Conservation (phyloP, 2,113 vertebrate species). For the Tragelaphus buxtoni region DNA sequence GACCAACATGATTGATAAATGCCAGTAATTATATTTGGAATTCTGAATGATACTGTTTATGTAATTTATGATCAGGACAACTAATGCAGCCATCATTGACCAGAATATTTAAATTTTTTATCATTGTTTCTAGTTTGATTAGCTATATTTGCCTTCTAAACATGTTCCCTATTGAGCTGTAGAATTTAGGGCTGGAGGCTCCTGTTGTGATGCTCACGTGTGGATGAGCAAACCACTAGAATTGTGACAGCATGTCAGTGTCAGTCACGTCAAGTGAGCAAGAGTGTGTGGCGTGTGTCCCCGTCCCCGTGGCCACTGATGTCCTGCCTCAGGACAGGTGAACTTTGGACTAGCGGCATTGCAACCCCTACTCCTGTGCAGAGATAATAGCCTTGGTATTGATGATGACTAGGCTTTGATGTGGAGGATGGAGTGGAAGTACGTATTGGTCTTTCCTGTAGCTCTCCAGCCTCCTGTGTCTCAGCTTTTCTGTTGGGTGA, state of each 20-base stretch:
- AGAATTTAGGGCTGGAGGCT: background rate
- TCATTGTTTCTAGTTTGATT: background rate
- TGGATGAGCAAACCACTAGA: rapidly evolving
- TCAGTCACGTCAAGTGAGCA: background rate
- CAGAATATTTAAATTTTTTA: too few species aligned
- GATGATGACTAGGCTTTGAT: background rate
- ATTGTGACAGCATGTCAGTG: background rate
- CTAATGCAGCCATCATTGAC: rapidly evolving
- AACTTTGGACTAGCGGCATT: background rate
- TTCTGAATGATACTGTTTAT: rapidly evolving
- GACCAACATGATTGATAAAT: rapidly evolving
- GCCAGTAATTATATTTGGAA: rapidly evolving
- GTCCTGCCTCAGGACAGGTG: background rate
- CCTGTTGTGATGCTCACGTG: rapidly evolving
- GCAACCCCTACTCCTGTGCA: too few species aligned
- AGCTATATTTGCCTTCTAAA: background rate
- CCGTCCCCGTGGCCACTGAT: background rate
- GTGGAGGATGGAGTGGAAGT: background rate
- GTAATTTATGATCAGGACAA: background rate
- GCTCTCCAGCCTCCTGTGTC: background rate
- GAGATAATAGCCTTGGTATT: background rate
- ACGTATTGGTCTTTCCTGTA: rapidly evolving
- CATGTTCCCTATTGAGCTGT: rapidly evolving
- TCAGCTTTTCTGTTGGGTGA: background rate
- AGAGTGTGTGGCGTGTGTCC: background rate